These are phyloP conservation scores for Helicorthomorpha holstii DNA, from an alignment of 1,140 invertebrate genomes.

Conservation along the genomic window DNA sequence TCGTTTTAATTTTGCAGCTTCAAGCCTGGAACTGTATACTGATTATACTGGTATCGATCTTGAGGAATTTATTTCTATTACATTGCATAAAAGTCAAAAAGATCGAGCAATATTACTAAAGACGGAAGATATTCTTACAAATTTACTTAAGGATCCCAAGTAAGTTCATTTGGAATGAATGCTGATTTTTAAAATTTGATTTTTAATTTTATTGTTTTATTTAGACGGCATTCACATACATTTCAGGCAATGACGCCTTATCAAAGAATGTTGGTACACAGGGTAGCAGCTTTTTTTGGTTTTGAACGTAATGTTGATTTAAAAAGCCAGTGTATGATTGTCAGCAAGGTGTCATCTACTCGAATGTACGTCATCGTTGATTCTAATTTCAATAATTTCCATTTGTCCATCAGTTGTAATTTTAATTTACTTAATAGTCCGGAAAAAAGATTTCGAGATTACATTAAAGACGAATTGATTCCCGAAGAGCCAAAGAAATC, in stretches of 20 bases:
- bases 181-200: background rate
- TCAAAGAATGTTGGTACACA: conserved; percentile 85
- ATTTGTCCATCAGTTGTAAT: background rate
- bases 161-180: conserved; percentile 31
- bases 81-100: conserved; percentile 73
- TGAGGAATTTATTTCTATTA: conserved; percentile 70
- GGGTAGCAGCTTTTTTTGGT: conserved; percentile 79
- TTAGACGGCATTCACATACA: conserved; percentile 42
- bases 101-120: conserved; percentile 66
- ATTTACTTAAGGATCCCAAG: conserved; percentile 63
- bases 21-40: conserved; percentile 54
- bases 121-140: conserved; percentile 70
- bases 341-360: conserved; percentile 57
- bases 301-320: conserved; percentile 86
- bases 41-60: conserved; percentile 67
- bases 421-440: conserved; percentile 15
- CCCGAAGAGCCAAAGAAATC: conserved; percentile 51
- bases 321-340: conserved; percentile 65
- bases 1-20: conserved; percentile 27
- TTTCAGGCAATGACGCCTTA: conserved; percentile 86
- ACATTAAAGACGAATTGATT: conserved; percentile 30
- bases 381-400: background rate
- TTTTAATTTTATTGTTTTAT: conserved; percentile 12
- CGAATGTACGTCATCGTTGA: conserved; percentile 33
- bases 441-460: conserved; percentile 24